Evolutionary conservation across 2,797 vertebrate species (phyloP).

Genomic region (Jordanella pulchra): DNA sequence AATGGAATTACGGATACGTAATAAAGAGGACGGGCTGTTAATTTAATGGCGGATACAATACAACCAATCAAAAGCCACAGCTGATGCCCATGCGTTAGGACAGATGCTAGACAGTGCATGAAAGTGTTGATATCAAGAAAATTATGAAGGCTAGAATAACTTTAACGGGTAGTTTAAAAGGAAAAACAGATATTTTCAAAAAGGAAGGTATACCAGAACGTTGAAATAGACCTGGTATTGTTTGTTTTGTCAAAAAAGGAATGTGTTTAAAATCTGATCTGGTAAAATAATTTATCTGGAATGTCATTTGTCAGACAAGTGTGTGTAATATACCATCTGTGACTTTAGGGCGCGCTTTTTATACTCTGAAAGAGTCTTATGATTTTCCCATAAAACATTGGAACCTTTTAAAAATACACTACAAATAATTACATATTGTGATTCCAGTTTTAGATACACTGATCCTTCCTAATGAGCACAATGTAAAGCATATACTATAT

Average conservation of each 20-base stretch:
- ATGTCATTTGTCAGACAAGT: background rate
- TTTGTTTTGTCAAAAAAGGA: background rate
- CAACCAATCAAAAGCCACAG: conserved; percentile 41
- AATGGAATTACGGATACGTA: conserved; percentile 26
- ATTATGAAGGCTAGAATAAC: background rate
- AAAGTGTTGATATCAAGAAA: background rate
- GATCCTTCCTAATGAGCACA: no score
- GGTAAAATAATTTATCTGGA: background rate
- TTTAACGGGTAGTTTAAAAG: background rate
- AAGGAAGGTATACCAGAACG: background rate
- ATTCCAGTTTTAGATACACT: background rate
- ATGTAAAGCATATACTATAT: background rate
- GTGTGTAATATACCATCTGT: background rate
- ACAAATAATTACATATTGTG: background rate
- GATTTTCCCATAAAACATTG: background rate
- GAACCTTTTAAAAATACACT: background rate
- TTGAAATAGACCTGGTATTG: background rate
- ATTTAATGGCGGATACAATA: background rate
- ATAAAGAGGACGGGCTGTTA: background rate
- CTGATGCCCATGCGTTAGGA: rapidly evolving
- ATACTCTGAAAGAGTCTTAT: no score
- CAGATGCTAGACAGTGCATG: conserved; percentile 34
- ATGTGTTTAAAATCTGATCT: background rate
- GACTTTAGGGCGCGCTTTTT: background rate
- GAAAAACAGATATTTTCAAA: background rate